Conservation (phyloP, 2,888 invertebrate genomes). For the Lacanobia oleracea region DNA sequence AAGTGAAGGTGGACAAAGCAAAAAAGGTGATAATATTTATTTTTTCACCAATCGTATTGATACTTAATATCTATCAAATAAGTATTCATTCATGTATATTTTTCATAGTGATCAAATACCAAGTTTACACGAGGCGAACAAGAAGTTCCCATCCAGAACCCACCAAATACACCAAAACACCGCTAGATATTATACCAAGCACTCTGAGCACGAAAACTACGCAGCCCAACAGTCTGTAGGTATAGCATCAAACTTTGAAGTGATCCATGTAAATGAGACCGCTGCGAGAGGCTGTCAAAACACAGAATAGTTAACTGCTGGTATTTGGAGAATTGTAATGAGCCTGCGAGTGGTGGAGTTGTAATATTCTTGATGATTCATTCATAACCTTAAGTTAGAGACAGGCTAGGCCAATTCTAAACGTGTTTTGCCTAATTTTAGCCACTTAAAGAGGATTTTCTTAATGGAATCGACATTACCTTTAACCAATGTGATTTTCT, state of each 20-base stretch:
- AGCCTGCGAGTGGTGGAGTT: constrained; percentile 29
- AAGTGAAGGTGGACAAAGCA: too few species aligned
- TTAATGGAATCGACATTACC: too few species aligned
- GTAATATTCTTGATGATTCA: constrained; percentile 34
- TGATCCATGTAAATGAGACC: constrained; percentile 67
- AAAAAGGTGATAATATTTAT: too few species aligned
- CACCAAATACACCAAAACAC: constrained; percentile 18
- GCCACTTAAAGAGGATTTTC: too few species aligned
- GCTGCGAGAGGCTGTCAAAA: constrained; percentile 63
- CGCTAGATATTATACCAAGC: constrained; percentile 20
- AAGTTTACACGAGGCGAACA: background rate
- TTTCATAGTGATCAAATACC: background rate
- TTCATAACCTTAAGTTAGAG: constrained; percentile 25
- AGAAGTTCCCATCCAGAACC: background rate
- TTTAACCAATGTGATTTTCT: too few species aligned
- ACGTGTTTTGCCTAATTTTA: background rate
- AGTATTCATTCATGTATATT: too few species aligned
- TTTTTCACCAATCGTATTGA: too few species aligned
- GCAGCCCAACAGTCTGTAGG: constrained; percentile 4
- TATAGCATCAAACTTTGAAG: constrained; percentile 33
- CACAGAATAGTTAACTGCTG: constrained; percentile 50
- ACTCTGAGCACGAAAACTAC: constrained; percentile 30
- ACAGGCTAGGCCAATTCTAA: background rate
- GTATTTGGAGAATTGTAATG: constrained; percentile 45
- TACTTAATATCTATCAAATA: too few species aligned